These are phyloP conservation scores for Eupithecia subfuscata DNA, from an alignment of 2,888 invertebrate genomes.

Conservation along the genomic window DNA sequence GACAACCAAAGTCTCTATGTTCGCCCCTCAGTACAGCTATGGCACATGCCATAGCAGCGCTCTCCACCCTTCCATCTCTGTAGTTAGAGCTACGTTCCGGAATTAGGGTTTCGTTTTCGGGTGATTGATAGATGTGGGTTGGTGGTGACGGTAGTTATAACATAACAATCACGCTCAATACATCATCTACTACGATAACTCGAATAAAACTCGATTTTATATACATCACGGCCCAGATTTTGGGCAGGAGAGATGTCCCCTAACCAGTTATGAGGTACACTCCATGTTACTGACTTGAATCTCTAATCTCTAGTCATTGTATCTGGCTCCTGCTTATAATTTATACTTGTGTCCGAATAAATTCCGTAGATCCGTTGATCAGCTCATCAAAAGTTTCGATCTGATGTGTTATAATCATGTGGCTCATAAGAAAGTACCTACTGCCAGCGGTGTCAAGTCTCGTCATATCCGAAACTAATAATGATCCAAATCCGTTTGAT, in stretches of 20 bases:
- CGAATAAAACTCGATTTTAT: neutral
- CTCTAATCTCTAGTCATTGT: neutral
- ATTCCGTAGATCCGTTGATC: no score
- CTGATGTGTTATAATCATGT: neutral
- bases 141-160: constrained; percentile 27
- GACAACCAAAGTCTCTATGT: no score
- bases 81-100: neutral
- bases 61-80: no score
- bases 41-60: no score
- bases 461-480: neutral
- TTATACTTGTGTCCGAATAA: neutral
- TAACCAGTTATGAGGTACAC: neutral
- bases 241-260: no score
- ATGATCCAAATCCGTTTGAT: constrained; percentile 4
- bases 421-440: neutral
- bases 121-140: constrained; percentile 47
- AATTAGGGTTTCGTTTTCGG: constrained; percentile 13
- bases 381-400: neutral
- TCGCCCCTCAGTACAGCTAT: no score
- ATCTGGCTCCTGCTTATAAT: neutral
- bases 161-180: neutral
- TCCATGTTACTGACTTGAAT: neutral
- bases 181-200: neutral
- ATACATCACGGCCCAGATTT: neutral
- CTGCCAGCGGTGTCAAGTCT: neutral